Percentiles rank a stretch among this genome's conserved stretches.
These are phyloP conservation scores for Aphis gossypii DNA, from an alignment of 1,140 invertebrate species.

Conservation along the genomic window DNA sequence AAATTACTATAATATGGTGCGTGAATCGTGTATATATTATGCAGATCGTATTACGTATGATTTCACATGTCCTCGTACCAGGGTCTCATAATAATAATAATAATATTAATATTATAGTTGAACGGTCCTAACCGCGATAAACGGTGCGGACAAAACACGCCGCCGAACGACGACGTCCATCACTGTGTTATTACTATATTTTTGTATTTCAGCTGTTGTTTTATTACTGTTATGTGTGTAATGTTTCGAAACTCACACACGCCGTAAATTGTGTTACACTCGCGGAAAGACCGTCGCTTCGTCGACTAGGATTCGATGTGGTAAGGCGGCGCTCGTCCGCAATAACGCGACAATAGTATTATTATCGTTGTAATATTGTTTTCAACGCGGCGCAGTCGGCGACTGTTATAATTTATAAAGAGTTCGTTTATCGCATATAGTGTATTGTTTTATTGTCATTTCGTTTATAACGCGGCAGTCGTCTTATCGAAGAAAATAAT, in stretches of 20 bases:
- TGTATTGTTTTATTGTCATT: no score
- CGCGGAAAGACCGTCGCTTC: background rate
- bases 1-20: background rate
- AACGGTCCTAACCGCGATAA: no score
- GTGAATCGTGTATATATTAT: background rate
- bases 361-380: background rate
- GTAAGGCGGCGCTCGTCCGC: no score
- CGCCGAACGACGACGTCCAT: no score
- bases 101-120: no score
- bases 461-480: no score
- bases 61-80: conserved; percentile 6
- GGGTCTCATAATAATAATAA: background rate
- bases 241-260: background rate
- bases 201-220: background rate
- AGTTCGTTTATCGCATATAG: no score
- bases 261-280: background rate
- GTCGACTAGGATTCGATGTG: background rate
- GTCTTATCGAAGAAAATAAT: no score
- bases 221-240: background rate
- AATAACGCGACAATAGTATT: background rate
- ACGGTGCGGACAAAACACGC: no score
- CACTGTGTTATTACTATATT: no score
- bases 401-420: no score
- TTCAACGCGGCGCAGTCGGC: background rate
- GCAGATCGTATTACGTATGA: background rate